Base-by-base conservation (phyloP, 2,888 invertebrate species). In the Chrysolina haemoptera region DNA sequence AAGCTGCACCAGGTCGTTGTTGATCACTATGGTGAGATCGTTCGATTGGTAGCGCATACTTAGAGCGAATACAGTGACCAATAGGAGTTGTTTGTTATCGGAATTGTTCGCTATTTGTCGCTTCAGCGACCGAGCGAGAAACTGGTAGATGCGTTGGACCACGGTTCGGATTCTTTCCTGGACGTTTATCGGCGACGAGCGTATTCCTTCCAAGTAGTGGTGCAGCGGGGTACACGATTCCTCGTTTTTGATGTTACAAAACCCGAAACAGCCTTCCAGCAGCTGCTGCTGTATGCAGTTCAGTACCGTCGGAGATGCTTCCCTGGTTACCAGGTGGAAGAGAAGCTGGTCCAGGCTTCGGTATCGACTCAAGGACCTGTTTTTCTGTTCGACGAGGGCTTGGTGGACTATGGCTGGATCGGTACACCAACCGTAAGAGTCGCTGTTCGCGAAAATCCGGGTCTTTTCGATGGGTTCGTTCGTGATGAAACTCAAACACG, bases 141-240 rank as follows among this genome's bases (percentile, higher is more conserved):
- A 82, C 22, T 83, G 82, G 73, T 90, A 90, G 71, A 91, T 90
- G 67, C 88, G 86, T 81, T 92, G 91, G 1, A 91, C 90, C 14
- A 89, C 87, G 22, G 85, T 81, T 65, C 89, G 87, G 50, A 92
- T 90, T 77, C 90, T 87, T 68, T 89, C 86, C 83, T 91, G 91
- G 1, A 89, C 86, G 72, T 86, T 82, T 5, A 86, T 81, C 0
- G 90, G 89, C 1, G 91, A 88, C 10, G 90, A 88, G 78, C 89
- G 88, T 35, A 92, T 89, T 18, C 89, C 89, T 82, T 91, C 91
- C 82, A 91, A 86, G 81, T 91, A 92, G 82, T 91, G 91, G 79
- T 89, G 88, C 11, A 90, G 84, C 76, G 90, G 89, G 0, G 88
- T 85, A 68, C 86, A 85, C 5, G 85, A 82, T n/a, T 87, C 86